These are phyloP conservation scores for Pholis gunnellus DNA, from an alignment of 2,113 vertebrate species.

Conservation along the genomic window DNA sequence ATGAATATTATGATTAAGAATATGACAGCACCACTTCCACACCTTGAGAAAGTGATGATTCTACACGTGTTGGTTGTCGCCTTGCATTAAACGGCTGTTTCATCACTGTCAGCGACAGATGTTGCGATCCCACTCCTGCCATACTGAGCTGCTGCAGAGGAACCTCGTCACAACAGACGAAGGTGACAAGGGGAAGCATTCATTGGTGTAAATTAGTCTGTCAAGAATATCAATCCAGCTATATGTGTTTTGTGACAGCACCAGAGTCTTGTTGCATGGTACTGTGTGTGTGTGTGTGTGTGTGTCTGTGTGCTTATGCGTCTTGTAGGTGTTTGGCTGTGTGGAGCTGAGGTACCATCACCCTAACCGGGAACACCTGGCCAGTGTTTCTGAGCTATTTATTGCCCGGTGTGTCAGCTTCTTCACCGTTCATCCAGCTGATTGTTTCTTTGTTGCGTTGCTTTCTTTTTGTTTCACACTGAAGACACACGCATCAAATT, in stretches of 20 bases:
- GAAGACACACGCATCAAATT: neutral
- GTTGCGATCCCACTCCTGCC: conserved; percentile 43
- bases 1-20: conserved; percentile 80
- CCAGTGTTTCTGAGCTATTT: neutral
- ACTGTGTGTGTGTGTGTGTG: neutral
- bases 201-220: conserved; percentile 38
- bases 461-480: neutral
- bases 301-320: neutral
- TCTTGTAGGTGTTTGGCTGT: neutral
- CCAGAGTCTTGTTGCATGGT: neutral
- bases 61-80: conserved; percentile 76
- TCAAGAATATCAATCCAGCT: conserved; percentile 41
- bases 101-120: conserved; percentile 79
- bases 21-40: conserved; percentile 77
- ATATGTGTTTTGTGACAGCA: conserved; percentile 16
- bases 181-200: conserved; percentile 43
- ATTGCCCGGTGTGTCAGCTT: neutral
- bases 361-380: neutral
- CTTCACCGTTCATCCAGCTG: neutral
- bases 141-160: conserved; percentile 44
- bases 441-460: neutral
- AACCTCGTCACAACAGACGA: conserved; percentile 42
- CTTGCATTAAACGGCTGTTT: conserved; percentile 76
- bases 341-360: neutral
- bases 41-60: conserved; percentile 78